Base-by-base conservation (phyloP, 2,113 vertebrate species). In the Calonectris borealis region DNA sequence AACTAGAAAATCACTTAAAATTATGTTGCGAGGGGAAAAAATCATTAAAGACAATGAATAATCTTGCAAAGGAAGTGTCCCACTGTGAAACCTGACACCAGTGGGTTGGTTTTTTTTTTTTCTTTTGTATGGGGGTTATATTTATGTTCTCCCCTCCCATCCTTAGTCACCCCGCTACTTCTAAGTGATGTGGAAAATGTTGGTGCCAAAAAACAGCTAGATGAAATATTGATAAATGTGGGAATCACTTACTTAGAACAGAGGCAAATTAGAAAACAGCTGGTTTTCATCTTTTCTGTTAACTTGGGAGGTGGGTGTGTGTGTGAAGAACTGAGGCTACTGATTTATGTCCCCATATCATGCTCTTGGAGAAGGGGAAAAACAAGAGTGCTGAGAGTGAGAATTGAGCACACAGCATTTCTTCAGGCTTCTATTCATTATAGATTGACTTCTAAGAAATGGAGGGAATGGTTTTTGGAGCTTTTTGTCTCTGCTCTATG, bases 211-310 rank as follows among this genome's bases (percentile, higher is more conserved):
- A 86, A 86, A 92, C 57, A 72, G 42, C 83, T 93, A 77, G 52
- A 94, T 93, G 91, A 97, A 96, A 80, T 95, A 94, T 82, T 97
- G 97, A 97, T 96, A 87, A 95, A 95, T 97, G 96, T 97, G 96
- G 89, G 94, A 96, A 97, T 93, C 13, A 6, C 89, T 79, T 91
- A 12, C 69, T 94, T 79, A 82, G 49, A 96, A 84, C 81, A 93
- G 80, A 94, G 65, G 77, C 81, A 88, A 96, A 97, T 97, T 80
- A 87, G 79, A 94, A 97, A 69, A 48, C 96, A 97, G 92, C 75
- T 97, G 96, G 7, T 94, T 94, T 97, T 93, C 68, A 93, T 97
- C 86, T 94, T 71, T 90, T 73, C 65, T 93, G 54, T 70, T 86
- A 64, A 94, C 69, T 79, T 95, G 62, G 70, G 80, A 91, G 73